Base-by-base conservation (phyloP, 2,113 vertebrate species). In the Lasiurus cinereus region DNA sequence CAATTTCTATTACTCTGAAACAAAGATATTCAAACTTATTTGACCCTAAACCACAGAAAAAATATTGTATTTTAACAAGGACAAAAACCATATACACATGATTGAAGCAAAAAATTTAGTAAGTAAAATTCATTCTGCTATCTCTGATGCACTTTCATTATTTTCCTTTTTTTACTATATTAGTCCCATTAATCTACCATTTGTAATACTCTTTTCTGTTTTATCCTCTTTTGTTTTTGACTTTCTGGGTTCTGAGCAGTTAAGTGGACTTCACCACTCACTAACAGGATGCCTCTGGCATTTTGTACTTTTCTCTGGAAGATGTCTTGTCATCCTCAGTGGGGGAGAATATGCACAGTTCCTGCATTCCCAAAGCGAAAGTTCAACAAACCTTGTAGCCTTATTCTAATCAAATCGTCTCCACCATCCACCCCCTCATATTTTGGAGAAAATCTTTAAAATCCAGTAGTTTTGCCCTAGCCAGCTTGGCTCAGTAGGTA, bases 151-250 rank as follows among this genome's bases (percentile, higher is more conserved):
- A 39, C 4, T 79, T 67, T 33, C 2, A 1, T 33, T 13, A 54
- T 64, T 27, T 83, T 67, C 16, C 9, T 43, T 77, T 82, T 82
- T 48, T 83, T 43, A 59, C 36, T 48, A 15, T 50, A 13, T 5
- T 21, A n/a, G 1, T 31, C 2, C 4, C 0, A 8, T 82, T 91
- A 50, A 46, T 62, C 29, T 66, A 50, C 1, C 69, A 9, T 27
- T 27, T 50, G 22, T 69, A 64, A 19, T 70, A 31, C 8, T 76
- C 15, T 46, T 80, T n/a, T 77, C 27, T 46, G 66, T 52, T 24
- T 31, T 73, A 82, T 22, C 8, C 39, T 77, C 19, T 54, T 95
- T 64, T 52, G 27, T 73, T 86, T 92, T 83, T 90, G 31, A 59
- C 90, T 22, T 19, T 76, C 2, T 89, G 85, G 64, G 8, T 31